Base-by-base conservation (phyloP, 1,140 invertebrate species). In the Hyles euphorbiae region DNA sequence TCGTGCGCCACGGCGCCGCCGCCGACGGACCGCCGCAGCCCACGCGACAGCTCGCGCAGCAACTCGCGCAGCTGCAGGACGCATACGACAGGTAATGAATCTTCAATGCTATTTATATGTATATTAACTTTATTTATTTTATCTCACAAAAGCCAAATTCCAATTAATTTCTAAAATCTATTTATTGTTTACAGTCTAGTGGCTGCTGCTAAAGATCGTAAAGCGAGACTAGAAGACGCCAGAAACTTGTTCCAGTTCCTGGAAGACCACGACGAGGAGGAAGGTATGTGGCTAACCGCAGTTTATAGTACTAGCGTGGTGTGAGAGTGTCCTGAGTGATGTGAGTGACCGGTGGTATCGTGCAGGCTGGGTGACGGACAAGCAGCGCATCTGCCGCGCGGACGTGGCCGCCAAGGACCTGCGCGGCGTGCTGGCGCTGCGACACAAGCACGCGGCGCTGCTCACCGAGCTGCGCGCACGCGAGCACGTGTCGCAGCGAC, bases 161-260 rank as follows among this genome's bases (percentile, higher is more conserved):
- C 22, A 22, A 22, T 22, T 2, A 1, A 0, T 1, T 22, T 22
- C 0, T 22, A 22, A 2, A 22, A 22, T 22, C 22, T 2, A 22
- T 22, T 22, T 2, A 22, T 58, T 65, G 54, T 46, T 79, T 73
- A 5, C 65, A 92, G 91, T 49, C 82, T 97, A 32, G 83, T 94
- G 7, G 93, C 94, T 47, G 90, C 95, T 47, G 94, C 94, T 45
- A 94, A 94, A 60, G 93, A 94, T 59, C 92, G 97, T 11, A 93
- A 96, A 58, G 92, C 92, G 0, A 92, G 95, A 5, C 88, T 99
- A 8, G 96, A 98, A 79, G 96, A 98, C 65, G 97, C 97, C 0
- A 91, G 97, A 63, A 96, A 97, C 74, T 97, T 98, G 72, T 98
- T 96, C 82, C 97, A 98, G 79, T 99, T 99, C 86, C 90, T 99